These are phyloP conservation scores for Galaxea fascicularis DNA, from an alignment of 92 coral and sea anemone genomes.

Conservation along the genomic window DNA sequence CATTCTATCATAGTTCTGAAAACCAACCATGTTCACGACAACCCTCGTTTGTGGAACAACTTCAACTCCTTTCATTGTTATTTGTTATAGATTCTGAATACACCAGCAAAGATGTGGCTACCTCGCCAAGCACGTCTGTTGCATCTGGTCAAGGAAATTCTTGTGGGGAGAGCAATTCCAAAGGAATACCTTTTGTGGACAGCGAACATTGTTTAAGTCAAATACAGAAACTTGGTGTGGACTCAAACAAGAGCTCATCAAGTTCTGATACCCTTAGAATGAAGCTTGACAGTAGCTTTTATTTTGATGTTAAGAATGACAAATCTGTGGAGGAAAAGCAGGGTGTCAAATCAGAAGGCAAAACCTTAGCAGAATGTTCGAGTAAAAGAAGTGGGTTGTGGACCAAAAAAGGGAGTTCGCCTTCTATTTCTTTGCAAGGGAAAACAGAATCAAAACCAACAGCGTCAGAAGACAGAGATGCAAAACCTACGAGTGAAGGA, in stretches of 20 bases:
- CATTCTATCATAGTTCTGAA: too few relatives aligned
- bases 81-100: slow-evolving; percentile 69
- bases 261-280: slow-evolving; percentile 5
- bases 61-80: not conserved
- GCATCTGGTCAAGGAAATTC: not conserved
- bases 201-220: not conserved
- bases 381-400: slow-evolving; percentile 11
- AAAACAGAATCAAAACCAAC: slow-evolving; percentile 12
- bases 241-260: not conserved
- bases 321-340: not conserved
- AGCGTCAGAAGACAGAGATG: slow-evolving; percentile 2
- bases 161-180: not conserved
- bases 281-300: slow-evolving; percentile 21
- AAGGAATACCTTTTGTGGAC: not conserved
- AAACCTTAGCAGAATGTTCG: not conserved
- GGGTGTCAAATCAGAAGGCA: not conserved
- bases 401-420: not conserved
- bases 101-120: slow-evolving; percentile 44
- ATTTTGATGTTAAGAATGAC: slow-evolving; percentile 3
- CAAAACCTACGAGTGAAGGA: slow-evolving; percentile 4
- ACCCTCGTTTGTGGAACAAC: not conserved
- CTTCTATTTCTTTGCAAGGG: not conserved
- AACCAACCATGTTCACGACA: not conserved
- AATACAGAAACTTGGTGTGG: not conserved
- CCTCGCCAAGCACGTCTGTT: not conserved